Conservation (phyloP, 2,797 vertebrate genomes). For the Neopelma chrysocephalum region DNA sequence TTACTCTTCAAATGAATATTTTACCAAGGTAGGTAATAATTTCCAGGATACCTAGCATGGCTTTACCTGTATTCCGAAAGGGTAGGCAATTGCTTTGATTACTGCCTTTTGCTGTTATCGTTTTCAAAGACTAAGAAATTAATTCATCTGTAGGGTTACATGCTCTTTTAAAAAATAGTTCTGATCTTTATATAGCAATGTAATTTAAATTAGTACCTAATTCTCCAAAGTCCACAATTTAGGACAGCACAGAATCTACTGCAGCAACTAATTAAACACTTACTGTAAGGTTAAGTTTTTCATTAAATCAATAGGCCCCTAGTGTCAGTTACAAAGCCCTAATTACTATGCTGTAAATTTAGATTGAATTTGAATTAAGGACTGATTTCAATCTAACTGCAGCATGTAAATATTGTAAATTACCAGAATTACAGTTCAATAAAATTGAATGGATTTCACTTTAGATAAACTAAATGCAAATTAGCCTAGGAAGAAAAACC, state of each 20-base stretch:
- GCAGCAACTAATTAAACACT: slow-evolving; percentile 85
- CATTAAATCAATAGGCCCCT: slow-evolving; percentile 86
- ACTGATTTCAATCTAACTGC: slow-evolving; percentile 82
- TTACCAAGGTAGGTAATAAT: slow-evolving; percentile 25
- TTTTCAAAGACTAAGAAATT: slow-evolving; percentile 72
- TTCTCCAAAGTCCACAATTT: slow-evolving; percentile 83
- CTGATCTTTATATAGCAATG: slow-evolving; percentile 78
- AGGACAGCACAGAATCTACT: slow-evolving; percentile 77
- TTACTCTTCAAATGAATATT: slow-evolving; percentile 58
- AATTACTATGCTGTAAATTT: slow-evolving; percentile 87
- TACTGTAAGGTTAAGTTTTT: slow-evolving; percentile 86
- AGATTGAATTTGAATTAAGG: slow-evolving; percentile 87
- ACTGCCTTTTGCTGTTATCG: slow-evolving; percentile 48
- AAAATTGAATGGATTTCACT: slow-evolving; percentile 82
- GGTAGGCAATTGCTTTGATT: slow-evolving; percentile 56
- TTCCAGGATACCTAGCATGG: slow-evolving; percentile 4
- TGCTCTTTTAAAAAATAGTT: slow-evolving; percentile 69
- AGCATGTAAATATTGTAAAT: slow-evolving; percentile 85
- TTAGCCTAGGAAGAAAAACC: slow-evolving; percentile 32
- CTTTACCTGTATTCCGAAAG: slow-evolving; percentile 52
- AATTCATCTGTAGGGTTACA: slow-evolving; percentile 73
- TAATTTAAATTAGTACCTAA: slow-evolving; percentile 82
- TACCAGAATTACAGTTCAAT: slow-evolving; percentile 83
- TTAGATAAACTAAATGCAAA: slow-evolving; percentile 81
- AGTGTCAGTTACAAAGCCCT: slow-evolving; percentile 84